These are phyloP conservation scores for Apolygus lucorum DNA, from an alignment of 1,140 invertebrate species.

Conservation along the genomic window DNA sequence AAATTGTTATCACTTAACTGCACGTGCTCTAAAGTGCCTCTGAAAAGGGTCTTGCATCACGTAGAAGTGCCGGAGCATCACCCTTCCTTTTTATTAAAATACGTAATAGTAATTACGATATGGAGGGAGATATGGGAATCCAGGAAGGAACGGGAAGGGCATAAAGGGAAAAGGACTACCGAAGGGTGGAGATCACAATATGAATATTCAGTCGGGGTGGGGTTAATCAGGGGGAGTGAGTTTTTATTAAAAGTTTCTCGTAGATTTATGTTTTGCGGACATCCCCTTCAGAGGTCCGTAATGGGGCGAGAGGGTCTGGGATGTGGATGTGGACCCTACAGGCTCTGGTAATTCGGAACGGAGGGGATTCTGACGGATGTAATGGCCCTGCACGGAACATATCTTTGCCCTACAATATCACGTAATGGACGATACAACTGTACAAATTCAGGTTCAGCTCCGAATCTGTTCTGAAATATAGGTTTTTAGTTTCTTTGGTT, in stretches of 20 bases:
- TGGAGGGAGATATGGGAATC: background rate
- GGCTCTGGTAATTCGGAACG: background rate
- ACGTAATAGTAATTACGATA: slow-evolving; percentile 11
- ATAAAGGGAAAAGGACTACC: background rate
- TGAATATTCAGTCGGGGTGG: slow-evolving; percentile 3
- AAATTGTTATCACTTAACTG: background rate
- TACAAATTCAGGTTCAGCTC: too few species aligned
- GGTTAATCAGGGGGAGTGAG: slow-evolving; percentile 16
- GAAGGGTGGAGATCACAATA: background rate
- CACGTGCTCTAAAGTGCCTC: background rate
- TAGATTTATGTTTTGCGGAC: slow-evolving; percentile 13
- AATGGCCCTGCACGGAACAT: too few species aligned
- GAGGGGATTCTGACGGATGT: background rate
- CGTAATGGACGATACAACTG: too few species aligned
- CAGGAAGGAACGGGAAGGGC: background rate
- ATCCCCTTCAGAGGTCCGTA: slow-evolving; percentile 10
- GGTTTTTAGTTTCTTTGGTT: too few species aligned
- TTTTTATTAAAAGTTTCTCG: slow-evolving; percentile 12
- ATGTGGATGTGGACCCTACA: background rate
- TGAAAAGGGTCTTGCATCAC: background rate
- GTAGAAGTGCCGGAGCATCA: background rate
- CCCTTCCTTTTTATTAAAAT: background rate
- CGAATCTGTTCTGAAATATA: too few species aligned
- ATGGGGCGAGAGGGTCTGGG: background rate
- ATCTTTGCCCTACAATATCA: too few species aligned